Base-by-base conservation (phyloP, 2,888 invertebrate species). In the Frankliniella fusca region DNA sequence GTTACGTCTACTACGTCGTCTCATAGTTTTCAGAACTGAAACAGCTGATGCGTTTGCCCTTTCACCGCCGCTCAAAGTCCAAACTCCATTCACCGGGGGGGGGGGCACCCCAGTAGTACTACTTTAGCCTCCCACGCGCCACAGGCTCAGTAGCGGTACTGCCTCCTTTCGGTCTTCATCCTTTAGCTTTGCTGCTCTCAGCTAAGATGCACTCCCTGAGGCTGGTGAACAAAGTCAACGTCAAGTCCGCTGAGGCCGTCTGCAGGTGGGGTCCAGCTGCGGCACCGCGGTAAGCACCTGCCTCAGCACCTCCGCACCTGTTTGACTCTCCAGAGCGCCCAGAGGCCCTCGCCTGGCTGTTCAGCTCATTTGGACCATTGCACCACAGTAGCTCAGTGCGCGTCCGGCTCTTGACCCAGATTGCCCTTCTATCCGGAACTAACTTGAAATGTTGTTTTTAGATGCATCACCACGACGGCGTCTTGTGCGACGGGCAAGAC, bases 401-500 rank as follows among this genome's bases (percentile, higher is more conserved):
- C 38, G 38, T 38, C 38, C 38, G 38, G 2, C 38, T 2, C 38
- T 38, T 38, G 38, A 38, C 38, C 38, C 38, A 38, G 38, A 2
- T 38, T 38, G 38, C 38, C 38, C 38, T 38, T 38, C 38, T 5
- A 38, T 38, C 38, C 38, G 38, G 38, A 38, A 38, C 38, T 38
- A 5, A 38, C 38, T 38, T 3, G 38, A 38, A 38, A 38, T 38
- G 2, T 38, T 20, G n/a, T 20, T 81, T n/a, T 80, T 80, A 82
- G 81, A 70, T 81, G 83, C 48, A 82, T 70, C 48, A 70, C 82
- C 27, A 83, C 84, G 3, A 82, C 85, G n/a, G 83, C 84, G 76
- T 83, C 83, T 48, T 81, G 81, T n/a, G 82, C 83, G 70, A 80
- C 84, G 0, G 83, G 84, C n/a, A 84, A 84, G 50, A 83, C 85